phyloP scores from a whole-genome alignment of 2,888 invertebrate species.

The Philaethria dido region DNA sequence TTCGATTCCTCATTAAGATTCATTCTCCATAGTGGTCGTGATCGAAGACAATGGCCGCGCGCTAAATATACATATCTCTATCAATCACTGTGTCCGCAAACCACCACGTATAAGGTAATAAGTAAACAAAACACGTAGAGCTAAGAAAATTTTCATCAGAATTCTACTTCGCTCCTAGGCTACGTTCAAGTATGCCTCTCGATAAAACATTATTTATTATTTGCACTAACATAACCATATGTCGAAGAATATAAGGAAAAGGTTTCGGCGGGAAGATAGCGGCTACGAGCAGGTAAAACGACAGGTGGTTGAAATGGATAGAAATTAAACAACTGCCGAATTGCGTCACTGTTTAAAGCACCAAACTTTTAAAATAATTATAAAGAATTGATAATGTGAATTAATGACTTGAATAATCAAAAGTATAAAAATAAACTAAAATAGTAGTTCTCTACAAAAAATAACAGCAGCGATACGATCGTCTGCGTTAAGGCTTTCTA shows the following conservation, averaged over 20 bases:
- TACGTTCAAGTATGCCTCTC: constrained; percentile 58
- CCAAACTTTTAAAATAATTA: constrained; percentile 46
- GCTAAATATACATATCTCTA: constrained; percentile 67
- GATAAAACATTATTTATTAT: constrained; percentile 39
- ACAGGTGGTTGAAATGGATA: constrained; percentile 61
- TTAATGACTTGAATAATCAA: constrained; percentile 44
- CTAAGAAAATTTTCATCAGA: constrained; percentile 67
- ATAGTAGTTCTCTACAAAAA: background rate
- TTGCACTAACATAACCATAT: constrained; percentile 18
- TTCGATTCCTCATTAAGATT: constrained; percentile 57
- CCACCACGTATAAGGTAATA: constrained; percentile 69
- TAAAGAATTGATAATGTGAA: constrained; percentile 52
- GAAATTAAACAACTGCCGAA: constrained; percentile 55
- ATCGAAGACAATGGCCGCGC: constrained; percentile 68
- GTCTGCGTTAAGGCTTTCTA: constrained; percentile 62
- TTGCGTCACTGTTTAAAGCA: constrained; percentile 55
- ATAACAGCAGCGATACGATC: constrained; percentile 51
- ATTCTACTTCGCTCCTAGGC: constrained; percentile 55
- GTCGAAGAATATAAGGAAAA: constrained; percentile 21
- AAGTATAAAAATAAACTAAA: constrained; percentile 29
- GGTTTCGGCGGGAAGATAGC: constrained; percentile 71
- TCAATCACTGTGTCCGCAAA: constrained; percentile 58
- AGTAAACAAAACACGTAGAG: constrained; percentile 73
- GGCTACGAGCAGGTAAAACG: constrained; percentile 55
- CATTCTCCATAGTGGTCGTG: constrained; percentile 59